Evolutionary conservation across 2,888 invertebrate genomes (phyloP).

Genomic region (Noctua janthe): DNA sequence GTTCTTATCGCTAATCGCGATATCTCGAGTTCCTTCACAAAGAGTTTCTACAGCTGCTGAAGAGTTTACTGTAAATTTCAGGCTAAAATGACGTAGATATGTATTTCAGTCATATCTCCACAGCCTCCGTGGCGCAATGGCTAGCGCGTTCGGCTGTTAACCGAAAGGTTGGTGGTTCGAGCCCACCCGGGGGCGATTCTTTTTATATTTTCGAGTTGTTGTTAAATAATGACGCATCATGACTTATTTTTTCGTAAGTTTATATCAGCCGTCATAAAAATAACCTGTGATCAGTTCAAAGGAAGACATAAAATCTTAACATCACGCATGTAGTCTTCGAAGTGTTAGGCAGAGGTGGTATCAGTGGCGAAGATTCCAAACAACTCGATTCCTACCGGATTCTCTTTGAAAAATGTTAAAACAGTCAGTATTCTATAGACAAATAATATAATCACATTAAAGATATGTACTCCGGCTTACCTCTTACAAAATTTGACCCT

Average conservation of each 20-base stretch:
- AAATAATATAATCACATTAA: too few species aligned
- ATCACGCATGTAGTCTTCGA: neutral
- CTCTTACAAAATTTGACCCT: too few species aligned
- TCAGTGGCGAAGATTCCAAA: too few species aligned
- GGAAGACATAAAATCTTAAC: neutral
- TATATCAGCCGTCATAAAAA: too few species aligned
- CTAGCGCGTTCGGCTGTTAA: constrained; percentile 99
- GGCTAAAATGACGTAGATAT: neutral
- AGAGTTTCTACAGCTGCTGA: neutral
- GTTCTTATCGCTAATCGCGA: neutral
- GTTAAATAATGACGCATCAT: neutral
- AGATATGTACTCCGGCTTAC: too few species aligned
- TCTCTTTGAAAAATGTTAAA: too few species aligned
- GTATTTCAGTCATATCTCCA: neutral
- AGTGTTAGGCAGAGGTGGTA: neutral
- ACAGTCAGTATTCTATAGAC: too few species aligned
- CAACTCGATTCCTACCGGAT: too few species aligned
- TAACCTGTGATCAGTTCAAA: neutral
- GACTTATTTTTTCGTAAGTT: neutral
- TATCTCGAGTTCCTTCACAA: neutral
- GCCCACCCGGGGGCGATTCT: constrained; percentile 96
- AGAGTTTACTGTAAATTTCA: neutral
- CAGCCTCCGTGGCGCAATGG: constrained; percentile 87
- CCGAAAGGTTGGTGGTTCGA: constrained; percentile 99
- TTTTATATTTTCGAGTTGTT: constrained; percentile 6